A percentile compares a stretch with the other conserved stretches of the same genome.
Conservation (phyloP, 2,113 vertebrate species). For the Muntiacus muntjak region DNA sequence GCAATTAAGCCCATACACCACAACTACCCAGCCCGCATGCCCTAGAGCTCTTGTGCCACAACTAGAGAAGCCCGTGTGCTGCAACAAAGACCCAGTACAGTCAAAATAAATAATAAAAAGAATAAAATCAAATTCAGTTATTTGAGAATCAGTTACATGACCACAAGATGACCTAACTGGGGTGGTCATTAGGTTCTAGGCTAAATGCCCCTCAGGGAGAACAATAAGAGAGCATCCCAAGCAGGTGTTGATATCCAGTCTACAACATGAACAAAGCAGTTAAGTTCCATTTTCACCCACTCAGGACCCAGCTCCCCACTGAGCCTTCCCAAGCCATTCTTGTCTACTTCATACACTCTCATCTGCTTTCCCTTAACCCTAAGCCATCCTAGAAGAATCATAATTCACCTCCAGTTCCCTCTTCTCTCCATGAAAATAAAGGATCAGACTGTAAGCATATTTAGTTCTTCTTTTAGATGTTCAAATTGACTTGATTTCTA, state of each 20-base stretch:
- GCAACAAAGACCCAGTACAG: neutral
- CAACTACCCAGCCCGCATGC: neutral
- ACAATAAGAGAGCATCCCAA: neutral
- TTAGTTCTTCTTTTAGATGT: neutral
- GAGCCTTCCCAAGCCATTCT: neutral
- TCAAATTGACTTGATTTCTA: constrained; percentile 1
- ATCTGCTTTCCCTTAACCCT: neutral
- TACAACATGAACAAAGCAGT: neutral
- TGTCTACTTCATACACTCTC: neutral
- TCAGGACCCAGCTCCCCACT: neutral
- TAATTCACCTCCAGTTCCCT: neutral
- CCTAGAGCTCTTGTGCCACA: neutral
- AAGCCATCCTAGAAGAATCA: neutral
- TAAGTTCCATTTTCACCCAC: neutral
- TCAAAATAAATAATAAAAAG: neutral
- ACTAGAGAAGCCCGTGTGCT: neutral
- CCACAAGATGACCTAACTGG: neutral
- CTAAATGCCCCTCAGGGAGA: neutral
- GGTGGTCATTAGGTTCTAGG: neutral
- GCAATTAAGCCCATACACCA: neutral
- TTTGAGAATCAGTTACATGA: neutral
- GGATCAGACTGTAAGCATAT: neutral
- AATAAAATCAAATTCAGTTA: neutral
- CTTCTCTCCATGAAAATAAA: neutral
- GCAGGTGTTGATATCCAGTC: neutral